Conservation (phyloP, 2,797 vertebrate genomes). For the Acestrorhynchus altus region DNA sequence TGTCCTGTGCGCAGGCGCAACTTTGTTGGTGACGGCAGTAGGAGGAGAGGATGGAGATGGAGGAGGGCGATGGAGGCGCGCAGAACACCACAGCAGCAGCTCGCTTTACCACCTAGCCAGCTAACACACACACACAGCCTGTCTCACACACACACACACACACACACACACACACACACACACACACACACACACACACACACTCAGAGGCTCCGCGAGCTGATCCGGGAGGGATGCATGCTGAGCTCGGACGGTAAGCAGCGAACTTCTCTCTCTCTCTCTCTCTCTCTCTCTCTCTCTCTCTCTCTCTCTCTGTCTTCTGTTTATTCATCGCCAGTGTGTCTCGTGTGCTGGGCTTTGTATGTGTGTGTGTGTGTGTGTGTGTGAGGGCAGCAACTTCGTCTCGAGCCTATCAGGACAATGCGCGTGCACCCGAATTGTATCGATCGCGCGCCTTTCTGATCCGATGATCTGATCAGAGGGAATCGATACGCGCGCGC, state of each 20-base stretch:
- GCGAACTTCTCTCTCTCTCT: background rate
- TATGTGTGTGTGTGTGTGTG: background rate
- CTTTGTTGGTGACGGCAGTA: constrained; percentile 58
- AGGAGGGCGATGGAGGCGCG: constrained; percentile 6
- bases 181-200: background rate
- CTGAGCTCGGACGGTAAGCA: constrained; percentile 14
- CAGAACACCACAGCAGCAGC: constrained; percentile 20
- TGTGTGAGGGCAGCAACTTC: background rate
- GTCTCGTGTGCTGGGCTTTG: background rate
- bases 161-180: background rate
- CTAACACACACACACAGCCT: background rate
- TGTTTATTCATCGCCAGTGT: background rate
- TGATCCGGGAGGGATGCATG: constrained; percentile 9
- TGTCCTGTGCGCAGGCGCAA: background rate
- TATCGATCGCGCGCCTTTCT: background rate
- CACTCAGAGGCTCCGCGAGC: background rate
- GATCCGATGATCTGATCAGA: background rate
- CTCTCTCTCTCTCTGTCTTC: background rate
- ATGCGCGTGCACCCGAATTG: background rate
- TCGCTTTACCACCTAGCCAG: too few relatives aligned
- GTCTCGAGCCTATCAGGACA: background rate
- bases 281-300: background rate
- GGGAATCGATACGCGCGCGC: background rate
- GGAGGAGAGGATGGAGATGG: constrained; percentile 11
- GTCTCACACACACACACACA: background rate